A percentile compares a stretch with the other conserved stretches of the same genome.
Conservation (phyloP, 2,113 vertebrate species). For the Chrysochloris asiatica region DNA sequence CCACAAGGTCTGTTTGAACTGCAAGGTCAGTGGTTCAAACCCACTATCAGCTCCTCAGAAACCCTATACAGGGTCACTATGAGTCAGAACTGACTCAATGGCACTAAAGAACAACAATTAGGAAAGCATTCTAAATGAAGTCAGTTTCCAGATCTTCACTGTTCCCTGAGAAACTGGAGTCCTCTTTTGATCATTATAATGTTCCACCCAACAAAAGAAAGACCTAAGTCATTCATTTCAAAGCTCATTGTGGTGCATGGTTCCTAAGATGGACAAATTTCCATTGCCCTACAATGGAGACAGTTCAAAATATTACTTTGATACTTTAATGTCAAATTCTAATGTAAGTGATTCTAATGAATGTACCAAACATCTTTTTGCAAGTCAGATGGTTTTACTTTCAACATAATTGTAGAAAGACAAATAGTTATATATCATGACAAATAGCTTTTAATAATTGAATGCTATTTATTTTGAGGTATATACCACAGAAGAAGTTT, state of each 20-base stretch:
- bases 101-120: background rate
- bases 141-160: background rate
- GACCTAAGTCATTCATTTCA: background rate
- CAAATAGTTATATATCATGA: conserved; percentile 3
- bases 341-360: conserved; percentile 45
- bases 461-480: conserved; percentile 19
- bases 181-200: background rate
- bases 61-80: too few species aligned
- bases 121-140: background rate
- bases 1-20: too few species aligned
- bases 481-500: conserved; percentile 11
- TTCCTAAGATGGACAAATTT: background rate
- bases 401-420: conserved; percentile 29
- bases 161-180: background rate
- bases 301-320: background rate
- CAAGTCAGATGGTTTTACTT: conserved; percentile 20
- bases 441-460: conserved; percentile 47
- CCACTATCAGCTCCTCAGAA: too few species aligned
- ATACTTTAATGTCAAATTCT: too few species aligned
- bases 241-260: background rate
- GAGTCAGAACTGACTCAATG: too few species aligned
- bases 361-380: background rate
- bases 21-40: too few species aligned
- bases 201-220: background rate
- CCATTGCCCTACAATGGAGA: background rate